Evolutionary conservation across 2,113 vertebrate genomes (phyloP).

Genomic region (Crotophaga sulcirostris): DNA sequence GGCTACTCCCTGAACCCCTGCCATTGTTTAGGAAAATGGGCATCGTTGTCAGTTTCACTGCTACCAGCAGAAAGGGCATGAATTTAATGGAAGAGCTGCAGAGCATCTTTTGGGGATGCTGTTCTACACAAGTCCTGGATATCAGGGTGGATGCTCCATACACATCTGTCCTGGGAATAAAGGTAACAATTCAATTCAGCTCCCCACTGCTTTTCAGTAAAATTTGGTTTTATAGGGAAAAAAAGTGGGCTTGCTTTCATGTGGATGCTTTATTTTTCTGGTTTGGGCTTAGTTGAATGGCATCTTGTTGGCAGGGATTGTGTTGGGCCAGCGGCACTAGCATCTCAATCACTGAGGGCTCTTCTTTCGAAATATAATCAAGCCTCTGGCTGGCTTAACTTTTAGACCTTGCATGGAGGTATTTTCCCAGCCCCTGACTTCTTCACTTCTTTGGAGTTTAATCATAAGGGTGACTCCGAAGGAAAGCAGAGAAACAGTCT

Average conservation of each 20-base stretch:
- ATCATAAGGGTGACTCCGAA: background rate
- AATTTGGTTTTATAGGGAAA: background rate
- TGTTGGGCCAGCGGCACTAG: rapidly evolving
- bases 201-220: background rate
- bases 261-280: too few relatives aligned
- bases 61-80: background rate
- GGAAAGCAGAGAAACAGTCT: background rate
- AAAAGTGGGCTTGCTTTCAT: background rate
- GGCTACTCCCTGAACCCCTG: background rate
- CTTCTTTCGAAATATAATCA: background rate
- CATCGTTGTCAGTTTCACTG: rapidly evolving
- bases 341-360: background rate
- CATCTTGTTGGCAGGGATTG: background rate
- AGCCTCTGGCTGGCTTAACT: background rate
- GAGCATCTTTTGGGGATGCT: background rate
- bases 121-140: background rate
- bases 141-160: too few relatives aligned
- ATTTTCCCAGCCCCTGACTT: background rate
- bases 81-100: background rate
- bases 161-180: background rate
- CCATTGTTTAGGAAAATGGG: background rate
- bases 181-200: background rate
- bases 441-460: background rate
- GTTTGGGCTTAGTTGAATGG: background rate
- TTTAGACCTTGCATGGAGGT: background rate